Evolutionary conservation across 2,888 invertebrate genomes (phyloP), one percentile per base, ranked within the genome.

Genomic region (Spatulosminthurus flaviceps): DNA sequence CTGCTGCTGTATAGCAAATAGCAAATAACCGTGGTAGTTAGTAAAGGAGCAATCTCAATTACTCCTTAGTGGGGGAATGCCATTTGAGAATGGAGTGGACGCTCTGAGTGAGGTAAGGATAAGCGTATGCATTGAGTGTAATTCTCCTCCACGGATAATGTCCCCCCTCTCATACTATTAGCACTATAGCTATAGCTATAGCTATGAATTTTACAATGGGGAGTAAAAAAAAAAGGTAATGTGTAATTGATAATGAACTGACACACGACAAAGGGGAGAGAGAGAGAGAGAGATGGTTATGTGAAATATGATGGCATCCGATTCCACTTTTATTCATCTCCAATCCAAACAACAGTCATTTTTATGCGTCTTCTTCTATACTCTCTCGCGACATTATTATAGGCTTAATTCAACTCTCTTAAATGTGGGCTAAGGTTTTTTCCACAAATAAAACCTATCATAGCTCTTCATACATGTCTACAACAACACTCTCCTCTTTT

Each of bases 281-380:
- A n/a, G n/a, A n/a, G n/a, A n/a, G n/a, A n/a, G n/a, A n/a, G n/a
- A 72, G 71, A 72, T 34, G 71, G 71, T 72, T 43, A 72, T 26
- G 41, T 41, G 21, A 70, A 42, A 43, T 43, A 72, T 72, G 71
- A 72, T 72, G 42, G 71, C 71, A 43, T 72, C 43, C 43, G 24
- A 24, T 43, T 72, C 43, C 71, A 72, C 71, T 72, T 41, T 72
- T 43, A 72, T 72, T 72, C 42, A 43, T 72, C 41, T 70, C 29
- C 1, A 24, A 51, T 51, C 51, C 51, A n/a, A n/a, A n/a, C n/a
- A n/a, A 19, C n/a, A 19, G n/a, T 72, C 71, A 72, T 42, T 70
- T 41, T 11, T n/a, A n/a, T n/a, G n/a, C n/a, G n/a, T n/a, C n/a
- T n/a, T n/a, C n/a, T n/a, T n/a, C n/a, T n/a, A n/a, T n/a, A n/a